A percentile compares a stretch with the other conserved stretches of the same genome.
phyloP scores from a whole-genome alignment of 2,797 vertebrate genomes.

The Hydrolagus colliei region DNA sequence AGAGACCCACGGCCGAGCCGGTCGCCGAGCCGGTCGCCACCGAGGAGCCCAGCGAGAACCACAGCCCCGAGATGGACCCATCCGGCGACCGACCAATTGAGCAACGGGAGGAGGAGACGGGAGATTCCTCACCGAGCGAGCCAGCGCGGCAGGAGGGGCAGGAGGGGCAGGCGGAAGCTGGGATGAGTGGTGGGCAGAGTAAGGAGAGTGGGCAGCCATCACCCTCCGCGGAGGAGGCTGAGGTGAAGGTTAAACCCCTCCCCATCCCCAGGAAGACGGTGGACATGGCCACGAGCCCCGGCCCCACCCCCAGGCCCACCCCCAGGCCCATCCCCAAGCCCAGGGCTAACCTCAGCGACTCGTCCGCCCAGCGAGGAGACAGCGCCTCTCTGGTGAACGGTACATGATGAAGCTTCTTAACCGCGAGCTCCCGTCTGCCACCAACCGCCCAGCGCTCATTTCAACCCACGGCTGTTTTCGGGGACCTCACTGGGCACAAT shows the following conservation, averaged over 20 bases:
- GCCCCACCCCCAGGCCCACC: not conserved
- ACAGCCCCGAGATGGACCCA: conserved; percentile 17
- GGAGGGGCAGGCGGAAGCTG: conserved; percentile 30
- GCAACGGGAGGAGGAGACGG: conserved; percentile 53
- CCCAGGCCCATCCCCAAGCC: conserved; percentile 7
- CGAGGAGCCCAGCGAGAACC: too few relatives aligned
- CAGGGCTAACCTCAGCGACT: not conserved
- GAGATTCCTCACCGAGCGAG: conserved; percentile 38
- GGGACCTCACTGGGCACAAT: too few relatives aligned
- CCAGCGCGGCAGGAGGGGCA: conserved; percentile 40
- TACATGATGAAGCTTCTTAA: not conserved
- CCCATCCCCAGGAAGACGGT: conserved; percentile 5
- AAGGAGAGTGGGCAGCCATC: conserved; percentile 42
- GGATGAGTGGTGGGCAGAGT: conserved; percentile 23
- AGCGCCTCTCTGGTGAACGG: not conserved
- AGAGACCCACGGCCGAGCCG: not conserved
- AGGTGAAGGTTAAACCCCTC: not conserved
- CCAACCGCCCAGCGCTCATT: too few relatives aligned
- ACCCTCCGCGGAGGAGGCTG: conserved; percentile 51
- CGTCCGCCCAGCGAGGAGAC: not conserved
- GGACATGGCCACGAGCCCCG: not conserved
- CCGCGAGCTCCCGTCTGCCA: too few relatives aligned
- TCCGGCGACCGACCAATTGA: conserved; percentile 63
- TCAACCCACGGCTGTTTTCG: too few relatives aligned
- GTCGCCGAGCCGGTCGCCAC: not conserved